Evolutionary conservation across 2,797 vertebrate species (phyloP).

Genomic region (Danio albolineatus): DNA sequence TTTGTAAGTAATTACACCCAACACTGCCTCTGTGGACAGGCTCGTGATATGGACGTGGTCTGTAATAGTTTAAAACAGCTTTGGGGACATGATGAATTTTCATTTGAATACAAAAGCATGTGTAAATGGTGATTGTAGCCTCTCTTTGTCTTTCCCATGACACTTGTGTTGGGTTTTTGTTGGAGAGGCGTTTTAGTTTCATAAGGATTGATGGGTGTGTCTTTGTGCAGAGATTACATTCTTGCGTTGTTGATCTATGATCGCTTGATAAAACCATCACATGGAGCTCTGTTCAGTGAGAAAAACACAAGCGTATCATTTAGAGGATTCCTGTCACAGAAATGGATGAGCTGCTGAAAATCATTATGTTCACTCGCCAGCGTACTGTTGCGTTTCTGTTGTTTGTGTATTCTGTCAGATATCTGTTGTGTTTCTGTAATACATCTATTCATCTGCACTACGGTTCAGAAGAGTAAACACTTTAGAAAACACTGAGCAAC

Average conservation of each 20-base stretch:
- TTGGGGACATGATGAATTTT: constrained; percentile 4
- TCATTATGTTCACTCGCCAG: constrained; percentile 7
- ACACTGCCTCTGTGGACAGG: constrained; percentile 23
- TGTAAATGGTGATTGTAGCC: background rate
- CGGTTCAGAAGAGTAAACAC: background rate
- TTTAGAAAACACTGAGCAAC: background rate
- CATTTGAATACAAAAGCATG: constrained; percentile 5
- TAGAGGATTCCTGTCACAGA: constrained; percentile 79
- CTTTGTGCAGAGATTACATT: constrained; percentile 9
- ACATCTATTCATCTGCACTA: background rate
- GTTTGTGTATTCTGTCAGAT: too few species aligned
- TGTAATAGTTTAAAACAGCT: background rate
- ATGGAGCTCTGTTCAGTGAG: constrained; percentile 43
- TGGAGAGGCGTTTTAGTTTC: constrained; percentile 4
- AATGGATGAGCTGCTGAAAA: constrained; percentile 52
- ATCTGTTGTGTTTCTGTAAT: too few species aligned
- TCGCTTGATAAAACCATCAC: constrained; percentile 19
- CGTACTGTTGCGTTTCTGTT: constrained; percentile 1
- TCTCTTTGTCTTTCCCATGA: background rate
- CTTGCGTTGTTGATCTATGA: constrained; percentile 14
- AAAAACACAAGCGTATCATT: constrained; percentile 62
- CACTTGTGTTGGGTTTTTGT: background rate
- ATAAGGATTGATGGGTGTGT: constrained; percentile 1
- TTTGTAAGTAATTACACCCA: too few species aligned
- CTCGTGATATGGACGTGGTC: constrained; percentile 4